phyloP scores from a whole-genome alignment of 2,797 vertebrate genomes.

The Anabas testudineus region DNA sequence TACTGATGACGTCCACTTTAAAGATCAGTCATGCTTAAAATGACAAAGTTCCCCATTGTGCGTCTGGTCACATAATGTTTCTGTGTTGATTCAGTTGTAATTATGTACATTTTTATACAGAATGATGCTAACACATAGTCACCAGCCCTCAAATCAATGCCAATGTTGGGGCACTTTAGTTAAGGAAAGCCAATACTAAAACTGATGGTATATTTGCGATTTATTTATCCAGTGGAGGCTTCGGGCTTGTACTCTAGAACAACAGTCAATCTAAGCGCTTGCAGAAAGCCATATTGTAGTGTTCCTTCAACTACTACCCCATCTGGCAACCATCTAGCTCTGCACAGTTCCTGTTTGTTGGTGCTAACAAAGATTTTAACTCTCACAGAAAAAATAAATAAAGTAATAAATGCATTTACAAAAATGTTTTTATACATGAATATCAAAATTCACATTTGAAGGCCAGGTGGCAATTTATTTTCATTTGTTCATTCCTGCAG shows the following conservation, averaged over 20 bases:
- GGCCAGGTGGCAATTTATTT: no score
- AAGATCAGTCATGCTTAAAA: constrained; percentile 54
- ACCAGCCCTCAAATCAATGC: constrained; percentile 5
- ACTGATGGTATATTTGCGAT: not conserved
- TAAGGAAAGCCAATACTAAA: constrained; percentile 12
- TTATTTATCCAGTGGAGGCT: not conserved
- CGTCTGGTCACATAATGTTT: constrained; percentile 18
- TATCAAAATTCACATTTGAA: no score
- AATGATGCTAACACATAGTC: constrained; percentile 43
- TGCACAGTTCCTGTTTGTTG: no score
- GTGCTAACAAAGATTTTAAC: no score
- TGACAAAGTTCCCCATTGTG: constrained; percentile 14
- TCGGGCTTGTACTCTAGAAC: not conserved
- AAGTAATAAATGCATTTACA: no score
- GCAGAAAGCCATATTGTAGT: not conserved
- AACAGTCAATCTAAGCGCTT: not conserved
- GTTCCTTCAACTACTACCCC: not conserved
- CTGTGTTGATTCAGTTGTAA: constrained; percentile 14
- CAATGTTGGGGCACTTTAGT: not conserved
- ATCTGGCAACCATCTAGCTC: no score
- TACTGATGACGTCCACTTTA: constrained; percentile 46
- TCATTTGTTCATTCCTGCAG: no score
- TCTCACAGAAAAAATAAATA: no score
- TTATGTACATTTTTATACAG: constrained; percentile 6
- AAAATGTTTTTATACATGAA: no score